A percentile compares a stretch with the other conserved stretches of the same genome.
Evolutionary conservation across 2,113 vertebrate species (phyloP).

Genomic region (Isurus oxyrinchus): DNA sequence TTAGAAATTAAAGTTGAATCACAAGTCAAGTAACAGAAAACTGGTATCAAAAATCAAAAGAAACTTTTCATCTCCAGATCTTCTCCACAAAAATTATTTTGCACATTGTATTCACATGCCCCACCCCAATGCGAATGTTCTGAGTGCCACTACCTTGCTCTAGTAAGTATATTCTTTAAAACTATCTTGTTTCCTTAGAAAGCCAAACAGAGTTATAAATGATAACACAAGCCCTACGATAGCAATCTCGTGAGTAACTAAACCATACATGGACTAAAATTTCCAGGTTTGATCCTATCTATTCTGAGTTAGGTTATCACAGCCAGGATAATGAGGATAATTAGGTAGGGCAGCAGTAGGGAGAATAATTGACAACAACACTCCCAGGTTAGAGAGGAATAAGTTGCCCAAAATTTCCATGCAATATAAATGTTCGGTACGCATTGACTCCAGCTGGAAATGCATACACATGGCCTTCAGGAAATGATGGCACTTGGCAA

Average conservation of each 20-base stretch:
- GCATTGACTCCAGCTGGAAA: not conserved
- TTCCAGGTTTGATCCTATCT: not conserved
- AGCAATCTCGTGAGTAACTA: not conserved
- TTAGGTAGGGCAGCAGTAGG: not conserved
- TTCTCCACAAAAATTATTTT: not conserved
- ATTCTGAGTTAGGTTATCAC: not conserved
- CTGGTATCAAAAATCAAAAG: too few relatives aligned
- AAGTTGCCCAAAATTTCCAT: not conserved
- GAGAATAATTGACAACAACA: not conserved
- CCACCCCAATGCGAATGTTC: not conserved
- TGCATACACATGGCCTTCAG: not conserved
- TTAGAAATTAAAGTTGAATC: not conserved
- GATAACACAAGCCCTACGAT: not conserved
- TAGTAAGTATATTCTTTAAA: not conserved
- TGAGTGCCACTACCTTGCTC: not conserved
- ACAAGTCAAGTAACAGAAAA: not conserved
- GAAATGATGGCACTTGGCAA: not conserved
- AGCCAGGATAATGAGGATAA: not conserved
- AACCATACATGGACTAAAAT: not conserved
- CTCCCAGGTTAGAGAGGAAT: not conserved
- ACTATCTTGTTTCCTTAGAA: not conserved
- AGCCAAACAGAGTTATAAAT: not conserved
- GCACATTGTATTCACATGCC: not conserved
- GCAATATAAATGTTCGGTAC: too few relatives aligned
- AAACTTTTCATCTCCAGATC: not conserved